Evolutionary conservation across 2,888 invertebrate genomes (phyloP).

Genomic region (Drosophila borealis): DNA sequence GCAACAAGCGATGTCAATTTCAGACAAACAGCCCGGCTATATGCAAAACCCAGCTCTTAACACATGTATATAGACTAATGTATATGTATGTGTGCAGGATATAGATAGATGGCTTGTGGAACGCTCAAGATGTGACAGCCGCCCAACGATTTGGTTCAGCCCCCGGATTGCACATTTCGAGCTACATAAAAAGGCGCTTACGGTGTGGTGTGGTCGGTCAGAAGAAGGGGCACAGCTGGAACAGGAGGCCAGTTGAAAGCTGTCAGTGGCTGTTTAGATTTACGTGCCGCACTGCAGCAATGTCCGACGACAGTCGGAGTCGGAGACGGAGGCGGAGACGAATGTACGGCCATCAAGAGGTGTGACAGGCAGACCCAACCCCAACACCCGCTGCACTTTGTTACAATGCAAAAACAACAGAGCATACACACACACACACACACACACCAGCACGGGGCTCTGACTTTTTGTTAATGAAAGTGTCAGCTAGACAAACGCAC

Average conservation of each 20-base stretch:
- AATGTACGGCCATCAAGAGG: constrained; percentile 58
- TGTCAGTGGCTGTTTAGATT: constrained; percentile 80
- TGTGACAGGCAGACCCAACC: constrained; percentile 45
- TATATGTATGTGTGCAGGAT: constrained; percentile 49
- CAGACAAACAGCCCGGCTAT: constrained; percentile 71
- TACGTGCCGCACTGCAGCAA: constrained; percentile 79
- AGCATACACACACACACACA: constrained; percentile 21
- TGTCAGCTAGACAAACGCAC: constrained; percentile 80
- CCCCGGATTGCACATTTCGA: constrained; percentile 52
- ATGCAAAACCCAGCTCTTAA: constrained; percentile 44
- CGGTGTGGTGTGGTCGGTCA: constrained; percentile 19
- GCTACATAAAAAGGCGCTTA: constrained; percentile 68
- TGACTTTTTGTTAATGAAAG: constrained; percentile 81
- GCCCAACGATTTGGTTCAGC: constrained; percentile 25
- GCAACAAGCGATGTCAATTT: constrained; percentile 76
- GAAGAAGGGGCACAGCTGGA: constrained; percentile 7
- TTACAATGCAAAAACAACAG: constrained; percentile 70
- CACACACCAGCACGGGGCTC: constrained; percentile 35
- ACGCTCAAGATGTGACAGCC: constrained; percentile 67
- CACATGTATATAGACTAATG: constrained; percentile 30
- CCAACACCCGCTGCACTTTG: constrained; percentile 61
- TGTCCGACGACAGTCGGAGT: constrained; percentile 42
- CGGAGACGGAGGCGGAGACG: constrained; percentile 9
- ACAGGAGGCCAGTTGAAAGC: constrained; percentile 63
- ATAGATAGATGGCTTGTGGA: constrained; percentile 31